Evolutionary conservation across 2,888 invertebrate genomes (phyloP), one percentile per base, ranked within the genome.

Genomic region (Nycteola revayana): DNA sequence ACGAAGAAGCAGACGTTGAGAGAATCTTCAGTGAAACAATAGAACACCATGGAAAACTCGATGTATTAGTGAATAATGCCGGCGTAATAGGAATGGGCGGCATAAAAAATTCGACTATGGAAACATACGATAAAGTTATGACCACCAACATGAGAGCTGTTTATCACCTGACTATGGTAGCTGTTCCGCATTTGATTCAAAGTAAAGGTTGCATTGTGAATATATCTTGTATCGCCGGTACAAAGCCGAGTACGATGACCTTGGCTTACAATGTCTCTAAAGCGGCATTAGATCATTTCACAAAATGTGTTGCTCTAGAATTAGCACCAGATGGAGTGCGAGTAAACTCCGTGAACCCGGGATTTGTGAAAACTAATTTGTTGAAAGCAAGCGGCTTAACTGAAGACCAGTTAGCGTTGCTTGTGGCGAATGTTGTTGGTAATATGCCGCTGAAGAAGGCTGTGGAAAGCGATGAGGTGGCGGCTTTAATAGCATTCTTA

Each of bases 261-360:
- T 75, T 98, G 32, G 93, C 96, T 0, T 99, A 99, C 76, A 93
- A 93, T 59, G 92, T 98, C 83, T 96, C 97, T 1, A 99, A 99
- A 82, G 92, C 96, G 7, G 97, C 97, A 0, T 79, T 98, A 3
- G 98, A 99, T 83, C 98, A 98, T 65, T 93, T 99, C 58, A 99
- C 98, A 0, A 92, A 94, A 69, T 97, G 97, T 70, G 90, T 93
- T 7, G 98, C 98, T 1, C 82, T 99, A 28, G 98, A 96, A 60
- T 79, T 96, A 35, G 96, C 94, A 14, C 61, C 91, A 1, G 94
- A 94, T 68, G 92, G 93, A 51, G 94, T 98, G 0, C 89, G 98
- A 37, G 96, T 96, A 0, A 98, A 98, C 75, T 91, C 94, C 20
- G 95, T 98, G 0, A 97, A 96, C 76, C 98, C 98, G n/a, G 98